phyloP scores from a whole-genome alignment of 2,113 vertebrate species.

The Neolamprologus tretocephalus region DNA sequence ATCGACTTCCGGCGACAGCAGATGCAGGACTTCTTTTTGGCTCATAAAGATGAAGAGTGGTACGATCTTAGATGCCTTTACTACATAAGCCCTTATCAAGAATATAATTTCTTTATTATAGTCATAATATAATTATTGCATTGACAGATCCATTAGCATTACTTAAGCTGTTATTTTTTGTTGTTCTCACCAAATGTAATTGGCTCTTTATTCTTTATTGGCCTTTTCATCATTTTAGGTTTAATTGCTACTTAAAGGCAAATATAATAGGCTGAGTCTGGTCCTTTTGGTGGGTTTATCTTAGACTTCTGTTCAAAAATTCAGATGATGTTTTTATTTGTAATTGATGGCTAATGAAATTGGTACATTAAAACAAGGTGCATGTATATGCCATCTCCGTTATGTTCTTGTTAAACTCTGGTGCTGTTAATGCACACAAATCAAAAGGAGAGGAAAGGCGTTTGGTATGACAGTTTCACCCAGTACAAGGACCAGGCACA shows the following conservation, averaged over 20 bases:
- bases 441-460: background rate
- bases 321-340: background rate
- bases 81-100: background rate
- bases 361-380: background rate
- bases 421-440: background rate
- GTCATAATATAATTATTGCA: background rate
- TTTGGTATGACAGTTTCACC: background rate
- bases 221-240: background rate
- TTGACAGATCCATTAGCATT: background rate
- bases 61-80: constrained; percentile 60
- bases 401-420: background rate
- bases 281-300: background rate
- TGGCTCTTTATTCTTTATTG: background rate
- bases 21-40: constrained; percentile 94
- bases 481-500: background rate
- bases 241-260: background rate
- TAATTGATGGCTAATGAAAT: background rate
- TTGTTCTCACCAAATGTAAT: background rate
- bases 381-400: background rate
- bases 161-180: background rate
- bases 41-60: constrained; percentile 95
- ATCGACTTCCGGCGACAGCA: constrained; percentile 88
- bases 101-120: background rate
- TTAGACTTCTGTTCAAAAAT: background rate
- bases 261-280: background rate